Evolutionary conservation across 2,888 invertebrate genomes (phyloP), one percentile per base, ranked within the genome.

Genomic region (Choreutis nemorana): DNA sequence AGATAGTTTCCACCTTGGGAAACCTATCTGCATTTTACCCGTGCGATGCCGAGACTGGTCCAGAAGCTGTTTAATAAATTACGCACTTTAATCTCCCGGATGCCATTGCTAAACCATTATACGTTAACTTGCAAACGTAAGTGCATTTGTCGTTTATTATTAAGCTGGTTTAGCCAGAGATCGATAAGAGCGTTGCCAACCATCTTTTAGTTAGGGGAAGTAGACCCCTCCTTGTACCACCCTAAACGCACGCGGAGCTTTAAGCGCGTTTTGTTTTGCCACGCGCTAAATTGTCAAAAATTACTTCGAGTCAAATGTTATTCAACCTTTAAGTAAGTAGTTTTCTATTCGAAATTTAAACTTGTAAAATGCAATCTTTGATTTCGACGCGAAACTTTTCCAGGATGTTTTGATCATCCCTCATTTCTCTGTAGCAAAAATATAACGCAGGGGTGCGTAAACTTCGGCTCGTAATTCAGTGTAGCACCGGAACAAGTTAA

Each of bases 191-290:
- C 57, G 65, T 62, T 58, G 55, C 51, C 51, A 55, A 51, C 58
- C 62, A 61, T 65, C 68, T 70, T 65, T 66, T 62, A n/a, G 45
- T 57, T 52, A 48, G 62, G 66, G 62, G 60, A 54, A 60, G 55
- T 47, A 43, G 45, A 44, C 54, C 52, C 53, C 60, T 50, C 53
- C 45, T 11, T 11, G 23, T 34, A 37, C 42, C 52, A 48, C 60
- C 56, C 60, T 41, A 45, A 42, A 39, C 45, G 48, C 41, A 47
- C 39, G n/a, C 33, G 37, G 41, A 42, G 41, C 43, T 41, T 48
- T 45, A 37, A 44, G 38, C 49, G 50, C 45, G 48, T 50, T 45
- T 45, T 46, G 49, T 44, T 42, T 44, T 42, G 39, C 41, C 34
- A 44, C 48, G 40, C 44, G 45, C 37, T 50, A 46, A 18, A 42